These are phyloP conservation scores for Drosophila orosa DNA, from an alignment of 1,140 invertebrate species.

Conservation along the genomic window DNA sequence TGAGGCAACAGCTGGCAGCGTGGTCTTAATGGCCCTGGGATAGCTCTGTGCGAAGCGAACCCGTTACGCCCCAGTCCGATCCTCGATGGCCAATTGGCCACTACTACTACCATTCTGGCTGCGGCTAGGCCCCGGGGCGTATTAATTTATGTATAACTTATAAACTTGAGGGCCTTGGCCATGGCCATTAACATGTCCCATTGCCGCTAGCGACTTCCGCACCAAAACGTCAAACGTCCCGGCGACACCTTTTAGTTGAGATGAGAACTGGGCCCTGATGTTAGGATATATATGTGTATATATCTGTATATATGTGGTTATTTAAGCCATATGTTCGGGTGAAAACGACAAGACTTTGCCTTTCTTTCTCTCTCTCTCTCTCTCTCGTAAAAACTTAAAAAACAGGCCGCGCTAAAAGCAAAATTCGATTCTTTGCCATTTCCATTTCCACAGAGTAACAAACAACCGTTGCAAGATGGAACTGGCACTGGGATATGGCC, in stretches of 20 bases:
- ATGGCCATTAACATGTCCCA: constrained; percentile 75
- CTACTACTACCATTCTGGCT: not conserved
- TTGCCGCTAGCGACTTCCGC: constrained; percentile 68
- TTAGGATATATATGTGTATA: constrained; percentile 9
- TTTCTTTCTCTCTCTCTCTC: not conserved
- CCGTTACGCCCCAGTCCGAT: constrained; percentile 28
- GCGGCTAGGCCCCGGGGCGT: constrained; percentile 14
- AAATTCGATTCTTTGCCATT: constrained; percentile 78
- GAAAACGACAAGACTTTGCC: constrained; percentile 68
- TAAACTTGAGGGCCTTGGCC: constrained; percentile 74
- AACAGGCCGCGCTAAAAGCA: constrained; percentile 81
- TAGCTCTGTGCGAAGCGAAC: constrained; percentile 16
- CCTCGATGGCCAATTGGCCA: constrained; percentile 23
- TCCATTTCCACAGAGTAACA: constrained; percentile 75
- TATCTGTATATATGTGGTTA: constrained; percentile 14
- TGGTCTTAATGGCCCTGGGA: constrained; percentile 34
- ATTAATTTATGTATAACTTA: constrained; percentile 68
- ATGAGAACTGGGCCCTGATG: constrained; percentile 33
- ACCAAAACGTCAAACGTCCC: constrained; percentile 54
- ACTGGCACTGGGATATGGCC: constrained; percentile 31
- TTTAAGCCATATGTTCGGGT: constrained; percentile 74
- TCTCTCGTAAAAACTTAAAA: constrained; percentile 58
- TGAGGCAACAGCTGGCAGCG: constrained; percentile 61
- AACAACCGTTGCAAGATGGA: constrained; percentile 73
- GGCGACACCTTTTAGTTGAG: constrained; percentile 63